Evolutionary conservation across 30 jellyfish, hydroid and myxozoan species (phyloP), one percentile per base, ranked within the genome.

Genomic region (Clytia hemisphaerica): DNA sequence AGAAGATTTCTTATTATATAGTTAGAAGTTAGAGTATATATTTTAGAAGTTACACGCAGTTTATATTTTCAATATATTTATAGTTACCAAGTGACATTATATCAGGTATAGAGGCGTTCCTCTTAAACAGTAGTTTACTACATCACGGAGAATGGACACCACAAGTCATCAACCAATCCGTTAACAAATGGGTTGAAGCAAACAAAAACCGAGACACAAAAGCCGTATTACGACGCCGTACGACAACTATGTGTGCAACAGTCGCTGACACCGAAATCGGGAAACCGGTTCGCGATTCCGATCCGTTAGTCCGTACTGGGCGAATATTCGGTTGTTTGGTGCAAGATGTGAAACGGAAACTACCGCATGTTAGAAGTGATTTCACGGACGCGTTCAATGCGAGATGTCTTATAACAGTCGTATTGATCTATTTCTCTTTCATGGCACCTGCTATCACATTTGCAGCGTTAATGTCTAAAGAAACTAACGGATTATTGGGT

Each of bases 401-500:
- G 10, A 76, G 90, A 24, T 76, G 93, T 49, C 38, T 84, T 12
- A 69, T 72, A 0, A 88, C 95, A 12, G 38, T 84, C 32, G 21
- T 84, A 49, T 77, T 84, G 32, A 70, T 78, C 1, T 84, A 84
- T 67, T 84, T 84, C 37, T 83, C 95, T 9, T 79, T 81, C 4
- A 71, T 84, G 2, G 93, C 95, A 29, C 95, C 95, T 2, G 66
- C 91, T 67, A 69, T 84, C 18, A 69, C 95, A 14, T 84, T 84
- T 66, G 95, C 93, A 14, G 95, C 92, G 32, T 70, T 84, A 10
- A 36, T 84, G 71, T 69, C 84, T 19, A 76, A 84, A 34, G 78
- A 84, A 19, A 84, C 95, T 15, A 27, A 62, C 10, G 93, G 84
- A 4, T 57, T 18, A 24, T 65, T 84, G 14, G 95, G 93, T 5